phyloP scores from a whole-genome alignment of 2,888 invertebrate species.

The Atethmia centrago region DNA sequence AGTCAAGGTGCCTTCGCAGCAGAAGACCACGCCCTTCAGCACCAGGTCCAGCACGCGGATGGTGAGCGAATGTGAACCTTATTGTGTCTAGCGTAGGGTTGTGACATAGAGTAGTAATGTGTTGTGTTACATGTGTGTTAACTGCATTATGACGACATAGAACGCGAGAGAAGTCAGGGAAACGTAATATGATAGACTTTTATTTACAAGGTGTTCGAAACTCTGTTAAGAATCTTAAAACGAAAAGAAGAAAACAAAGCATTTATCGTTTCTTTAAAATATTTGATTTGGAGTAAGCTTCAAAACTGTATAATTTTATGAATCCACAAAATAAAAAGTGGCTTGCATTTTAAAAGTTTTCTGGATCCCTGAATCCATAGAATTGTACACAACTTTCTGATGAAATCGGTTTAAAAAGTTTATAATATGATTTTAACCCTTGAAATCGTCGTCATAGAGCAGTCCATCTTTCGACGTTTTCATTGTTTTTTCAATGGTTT shows the following conservation, averaged over 20 bases:
- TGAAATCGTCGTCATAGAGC: slow-evolving; percentile 2
- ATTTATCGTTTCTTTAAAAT: neutral
- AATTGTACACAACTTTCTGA: neutral
- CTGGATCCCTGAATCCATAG: neutral
- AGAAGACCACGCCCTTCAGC: slow-evolving; percentile 87
- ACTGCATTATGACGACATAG: slow-evolving; percentile 11
- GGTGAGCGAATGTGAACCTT: slow-evolving; percentile 81
- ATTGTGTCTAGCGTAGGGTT: slow-evolving; percentile 34
- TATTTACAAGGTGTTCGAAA: neutral
- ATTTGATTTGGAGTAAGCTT: neutral
- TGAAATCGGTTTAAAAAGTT: neutral
- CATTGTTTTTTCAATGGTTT: slow-evolving; percentile 16
- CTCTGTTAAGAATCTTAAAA: neutral
- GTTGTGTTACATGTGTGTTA: slow-evolving; percentile 20
- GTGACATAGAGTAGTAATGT: slow-evolving; percentile 37
- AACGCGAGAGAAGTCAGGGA: neutral
- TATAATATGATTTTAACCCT: neutral
- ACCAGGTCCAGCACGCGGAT: slow-evolving; percentile 82
- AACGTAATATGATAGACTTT: neutral
- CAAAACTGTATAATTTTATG: neutral
- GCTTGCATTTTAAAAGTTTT: neutral
- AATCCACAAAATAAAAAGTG: neutral
- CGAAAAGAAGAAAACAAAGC: neutral
- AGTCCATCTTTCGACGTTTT: slow-evolving; percentile 8
- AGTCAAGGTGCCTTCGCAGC: slow-evolving; percentile 93